Base-by-base conservation (phyloP, 2,888 invertebrate genomes). In the Metopia argyrocephala region DNA sequence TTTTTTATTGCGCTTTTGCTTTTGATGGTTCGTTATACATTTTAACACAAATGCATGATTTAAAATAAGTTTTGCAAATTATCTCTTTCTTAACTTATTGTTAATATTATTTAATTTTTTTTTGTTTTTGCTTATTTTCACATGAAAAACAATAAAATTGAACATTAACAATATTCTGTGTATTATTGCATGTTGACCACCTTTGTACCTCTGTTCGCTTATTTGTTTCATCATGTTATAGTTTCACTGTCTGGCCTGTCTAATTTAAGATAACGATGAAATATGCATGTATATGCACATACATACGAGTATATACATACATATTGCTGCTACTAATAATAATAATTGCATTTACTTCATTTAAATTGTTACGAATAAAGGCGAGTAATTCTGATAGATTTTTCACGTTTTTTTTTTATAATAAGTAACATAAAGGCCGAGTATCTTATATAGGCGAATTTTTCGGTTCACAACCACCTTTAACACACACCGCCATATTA, bases 141-240 rank as follows among this genome's bases (percentile, higher is more conserved):
- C 46, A 48, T 56, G 31, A 48, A 52, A 66, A 65, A 74, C 38
- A 18, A 50, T 59, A 64, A 54, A 23, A 18, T 50, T 69, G 57
- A n/a, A 59, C 57, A 69, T 50, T 9, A 68, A 50, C 15, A 15
- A 66, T 27, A 64, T 21, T 15, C n/a, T 52, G 21, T 23, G n/a
- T 38, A 52, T 57, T 61, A 20, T 52, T 61, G 52, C 27, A 52
- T 54, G 18, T 54, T 71, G 50, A 20, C n/a, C 27, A 71, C 21
- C 9, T 59, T 38, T 12, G 9, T 31, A 12, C 12, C 0, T 31
- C 1, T 12, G 9, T 52, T 31, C 15, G 48, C 52, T 48, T 57
- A 25, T 56, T 70, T 61, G 28, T 38, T 38, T 38, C 38, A 38
- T 38, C 31, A 31, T 31, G 18, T 48, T 50, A 3, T 21, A 61